Conservation (phyloP, 2,113 vertebrate species). For the Cygnus buccinator region DNA sequence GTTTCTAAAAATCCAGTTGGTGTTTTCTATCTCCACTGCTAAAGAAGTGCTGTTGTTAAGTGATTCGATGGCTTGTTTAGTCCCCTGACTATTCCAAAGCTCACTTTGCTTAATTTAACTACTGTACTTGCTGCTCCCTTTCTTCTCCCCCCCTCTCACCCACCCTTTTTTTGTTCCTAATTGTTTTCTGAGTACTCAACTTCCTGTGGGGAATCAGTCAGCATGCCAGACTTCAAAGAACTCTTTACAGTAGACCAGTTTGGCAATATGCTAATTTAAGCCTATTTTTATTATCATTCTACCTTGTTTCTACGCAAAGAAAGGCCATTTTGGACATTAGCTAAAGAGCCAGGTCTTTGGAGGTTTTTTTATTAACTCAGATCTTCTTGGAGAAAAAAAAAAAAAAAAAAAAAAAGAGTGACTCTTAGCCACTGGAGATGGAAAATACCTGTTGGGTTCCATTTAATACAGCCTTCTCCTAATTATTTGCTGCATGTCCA, state of each 20-base stretch:
- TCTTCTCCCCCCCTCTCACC: not conserved
- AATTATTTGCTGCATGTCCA: not conserved
- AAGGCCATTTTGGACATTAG: constrained; percentile 55
- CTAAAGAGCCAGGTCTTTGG: not conserved
- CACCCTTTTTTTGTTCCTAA: constrained; percentile 59
- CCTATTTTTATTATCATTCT: constrained; percentile 59
- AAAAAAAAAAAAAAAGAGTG: not conserved
- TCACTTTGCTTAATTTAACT: constrained; percentile 73
- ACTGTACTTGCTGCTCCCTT: constrained; percentile 42
- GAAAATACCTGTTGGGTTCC: constrained; percentile 37
- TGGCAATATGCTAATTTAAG: constrained; percentile 74
- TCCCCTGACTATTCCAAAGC: constrained; percentile 64
- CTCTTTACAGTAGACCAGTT: constrained; percentile 68
- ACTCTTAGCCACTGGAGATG: not conserved
- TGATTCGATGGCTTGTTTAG: constrained; percentile 67
- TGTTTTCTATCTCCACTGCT: constrained; percentile 23
- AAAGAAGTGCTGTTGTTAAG: constrained; percentile 58
- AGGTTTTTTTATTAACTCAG: constrained; percentile 6
- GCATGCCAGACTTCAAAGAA: constrained; percentile 67
- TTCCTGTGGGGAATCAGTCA: constrained; percentile 70
- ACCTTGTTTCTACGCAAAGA: constrained; percentile 52
- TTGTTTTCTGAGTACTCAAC: constrained; percentile 68
- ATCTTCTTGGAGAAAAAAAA: not conserved
- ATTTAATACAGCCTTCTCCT: not conserved
- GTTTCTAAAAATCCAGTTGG: constrained; percentile 38